A percentile compares a stretch with the other conserved stretches of the same genome.
These are phyloP conservation scores for Ophion costatus DNA, from an alignment of 2,888 invertebrate genomes.

Conservation along the genomic window DNA sequence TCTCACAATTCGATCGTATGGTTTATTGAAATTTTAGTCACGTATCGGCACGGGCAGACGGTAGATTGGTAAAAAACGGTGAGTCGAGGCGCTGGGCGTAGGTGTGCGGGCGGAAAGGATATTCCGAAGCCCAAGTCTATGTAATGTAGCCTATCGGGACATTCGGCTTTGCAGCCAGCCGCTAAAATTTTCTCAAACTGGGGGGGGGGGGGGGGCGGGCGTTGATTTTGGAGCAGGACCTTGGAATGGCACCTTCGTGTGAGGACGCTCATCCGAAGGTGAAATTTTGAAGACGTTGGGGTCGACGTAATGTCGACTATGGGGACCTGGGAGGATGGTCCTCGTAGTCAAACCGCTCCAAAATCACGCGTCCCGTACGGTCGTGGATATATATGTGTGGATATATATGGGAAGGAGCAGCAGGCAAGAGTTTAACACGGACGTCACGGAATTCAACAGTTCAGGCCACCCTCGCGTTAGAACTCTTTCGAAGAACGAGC, in stretches of 20 bases:
- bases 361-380: too few species aligned
- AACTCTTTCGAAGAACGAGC: conserved; percentile 35
- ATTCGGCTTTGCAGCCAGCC: neutral
- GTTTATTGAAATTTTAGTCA: conserved; percentile 70
- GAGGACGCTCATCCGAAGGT: too few species aligned
- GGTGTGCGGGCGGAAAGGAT: neutral
- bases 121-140: neutral
- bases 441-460: conserved; percentile 34
- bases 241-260: neutral
- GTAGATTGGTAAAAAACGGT: conserved; percentile 62
- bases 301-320: too few species aligned
- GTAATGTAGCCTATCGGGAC: neutral
- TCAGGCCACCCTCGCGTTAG: conserved; percentile 39
- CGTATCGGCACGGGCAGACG: conserved; percentile 65
- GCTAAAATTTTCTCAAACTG: neutral
- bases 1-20: conserved; percentile 29
- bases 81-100: neutral
- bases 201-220: too few species aligned
- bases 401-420: neutral
- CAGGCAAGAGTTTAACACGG: neutral
- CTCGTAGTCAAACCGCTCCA: too few species aligned
- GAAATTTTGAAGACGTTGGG: too few species aligned
- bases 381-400: neutral
- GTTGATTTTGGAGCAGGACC: neutral
- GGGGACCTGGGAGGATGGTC: too few species aligned